phyloP scores from a whole-genome alignment of 2,888 invertebrate species.

The Aporophyla lueneburgensis region DNA sequence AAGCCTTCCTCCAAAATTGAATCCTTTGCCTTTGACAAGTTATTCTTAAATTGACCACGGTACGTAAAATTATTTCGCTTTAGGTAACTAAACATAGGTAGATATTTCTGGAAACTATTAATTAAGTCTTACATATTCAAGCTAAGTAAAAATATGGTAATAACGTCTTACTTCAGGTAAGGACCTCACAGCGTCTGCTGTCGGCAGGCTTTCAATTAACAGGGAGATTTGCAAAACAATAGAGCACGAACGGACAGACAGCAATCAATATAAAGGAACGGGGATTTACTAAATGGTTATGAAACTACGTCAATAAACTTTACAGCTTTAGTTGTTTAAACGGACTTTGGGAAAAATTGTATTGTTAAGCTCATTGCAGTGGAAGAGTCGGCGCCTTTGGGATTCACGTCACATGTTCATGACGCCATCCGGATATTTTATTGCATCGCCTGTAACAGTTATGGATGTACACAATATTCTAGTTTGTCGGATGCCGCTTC shows the following conservation, averaged over 20 bases:
- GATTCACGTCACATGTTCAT: slow-evolving; percentile 68
- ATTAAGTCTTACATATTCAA: slow-evolving; percentile 74
- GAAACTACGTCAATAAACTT: slow-evolving; percentile 80
- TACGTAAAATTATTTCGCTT: neutral
- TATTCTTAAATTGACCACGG: neutral
- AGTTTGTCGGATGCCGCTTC: slow-evolving; percentile 60
- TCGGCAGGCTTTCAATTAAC: slow-evolving; percentile 79
- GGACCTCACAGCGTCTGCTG: slow-evolving; percentile 73
- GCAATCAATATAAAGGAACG: slow-evolving; percentile 74
- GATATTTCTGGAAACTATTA: slow-evolving; percentile 11
- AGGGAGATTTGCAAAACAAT: slow-evolving; percentile 76
- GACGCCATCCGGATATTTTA: slow-evolving; percentile 67
- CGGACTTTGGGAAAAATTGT: slow-evolving; percentile 74
- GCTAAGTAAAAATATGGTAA: slow-evolving; percentile 50
- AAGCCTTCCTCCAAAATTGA: slow-evolving; percentile 2
- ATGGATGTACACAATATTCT: slow-evolving; percentile 54
- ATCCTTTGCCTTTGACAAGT: neutral
- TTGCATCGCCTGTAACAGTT: slow-evolving; percentile 70
- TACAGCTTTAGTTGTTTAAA: slow-evolving; percentile 79
- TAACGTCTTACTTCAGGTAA: slow-evolving; percentile 72
- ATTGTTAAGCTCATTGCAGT: slow-evolving; percentile 74
- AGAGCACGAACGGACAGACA: slow-evolving; percentile 66
- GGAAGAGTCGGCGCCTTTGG: slow-evolving; percentile 75
- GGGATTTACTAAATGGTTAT: slow-evolving; percentile 75
- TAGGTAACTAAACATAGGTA: neutral